These are phyloP conservation scores for Drepana arcuata DNA, from an alignment of 1,140 invertebrate species.

Conservation along the genomic window DNA sequence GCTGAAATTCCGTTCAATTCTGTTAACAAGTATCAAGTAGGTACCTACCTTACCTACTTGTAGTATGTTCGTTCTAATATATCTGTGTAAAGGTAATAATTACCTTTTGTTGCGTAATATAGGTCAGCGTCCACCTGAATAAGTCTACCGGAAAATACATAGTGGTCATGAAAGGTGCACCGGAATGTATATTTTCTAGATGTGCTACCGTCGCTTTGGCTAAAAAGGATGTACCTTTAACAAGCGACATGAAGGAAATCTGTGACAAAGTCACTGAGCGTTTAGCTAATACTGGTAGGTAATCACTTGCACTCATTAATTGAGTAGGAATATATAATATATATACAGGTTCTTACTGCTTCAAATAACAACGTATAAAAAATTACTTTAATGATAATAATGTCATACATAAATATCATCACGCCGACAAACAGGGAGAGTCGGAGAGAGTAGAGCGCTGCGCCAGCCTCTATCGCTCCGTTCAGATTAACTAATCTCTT, in stretches of 20 bases:
- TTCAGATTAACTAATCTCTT: no score
- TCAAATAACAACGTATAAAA: no score
- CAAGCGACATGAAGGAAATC: conserved; percentile 27
- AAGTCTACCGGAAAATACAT: conserved; percentile 57
- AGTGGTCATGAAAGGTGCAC: conserved; percentile 93
- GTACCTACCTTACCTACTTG: no score
- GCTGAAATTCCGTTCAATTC: conserved; percentile 72
- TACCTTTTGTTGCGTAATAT: conserved; percentile 5
- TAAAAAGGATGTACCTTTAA: conserved; percentile 75
- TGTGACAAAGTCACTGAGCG: conserved; percentile 79
- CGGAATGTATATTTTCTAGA: conserved; percentile 88
- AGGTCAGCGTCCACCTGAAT: conserved; percentile 82
- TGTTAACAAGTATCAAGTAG: conserved; percentile 74
- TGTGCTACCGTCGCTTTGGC: conserved; percentile 82
- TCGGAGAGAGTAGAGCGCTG: no score
- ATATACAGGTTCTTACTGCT: no score
- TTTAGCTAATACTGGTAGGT: conserved; percentile 82
- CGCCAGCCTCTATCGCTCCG: no score
- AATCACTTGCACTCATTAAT: no score
- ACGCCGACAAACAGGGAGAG: no score
- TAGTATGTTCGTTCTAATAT: no score
- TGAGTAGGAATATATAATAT: no score
- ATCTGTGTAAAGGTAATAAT: conserved; percentile 80
- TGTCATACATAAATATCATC: no score
- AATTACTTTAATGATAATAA: no score